These are phyloP conservation scores for Eupristina koningsbergeri DNA, from an alignment of 1,140 invertebrate genomes.

Conservation along the genomic window DNA sequence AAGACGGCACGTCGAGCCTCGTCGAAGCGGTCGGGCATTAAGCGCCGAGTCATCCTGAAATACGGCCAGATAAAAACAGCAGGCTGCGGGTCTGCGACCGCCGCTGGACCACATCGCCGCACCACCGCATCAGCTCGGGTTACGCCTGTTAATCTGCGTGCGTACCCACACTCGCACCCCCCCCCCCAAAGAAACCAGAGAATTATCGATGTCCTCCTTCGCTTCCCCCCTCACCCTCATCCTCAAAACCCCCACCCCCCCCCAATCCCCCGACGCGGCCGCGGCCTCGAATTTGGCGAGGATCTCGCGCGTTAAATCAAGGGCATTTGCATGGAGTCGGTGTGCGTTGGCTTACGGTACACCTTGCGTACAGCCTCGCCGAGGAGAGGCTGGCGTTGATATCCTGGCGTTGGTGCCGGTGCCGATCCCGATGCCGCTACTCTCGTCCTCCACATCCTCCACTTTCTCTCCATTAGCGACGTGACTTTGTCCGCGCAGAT, in stretches of 20 bases:
- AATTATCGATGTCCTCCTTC: background rate
- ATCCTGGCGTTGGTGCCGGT: too few relatives aligned
- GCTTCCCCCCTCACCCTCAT: background rate
- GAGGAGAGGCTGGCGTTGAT: too few relatives aligned
- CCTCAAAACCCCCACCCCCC: too few relatives aligned
- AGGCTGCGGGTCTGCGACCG: conserved; percentile 51
- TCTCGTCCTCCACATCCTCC: background rate
- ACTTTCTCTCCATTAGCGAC: conserved; percentile 63
- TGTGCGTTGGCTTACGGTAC: conserved; percentile 58
- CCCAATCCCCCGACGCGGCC: too few relatives aligned
- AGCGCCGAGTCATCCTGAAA: conserved; percentile 70
- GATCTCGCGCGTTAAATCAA: conserved; percentile 5
- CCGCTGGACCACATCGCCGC: conserved; percentile 19
- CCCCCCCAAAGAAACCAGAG: background rate
- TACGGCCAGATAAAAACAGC: conserved; percentile 72
- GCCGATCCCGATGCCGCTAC: background rate
- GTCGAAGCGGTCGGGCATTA: conserved; percentile 46
- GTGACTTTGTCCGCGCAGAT: conserved; percentile 49
- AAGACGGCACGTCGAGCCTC: background rate
- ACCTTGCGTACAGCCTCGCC: too few relatives aligned
- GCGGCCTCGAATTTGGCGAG: too few relatives aligned
- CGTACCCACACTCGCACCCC: background rate
- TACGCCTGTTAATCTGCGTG: conserved; percentile 55
- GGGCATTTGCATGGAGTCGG: background rate
- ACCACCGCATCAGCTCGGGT: conserved; percentile 64